Percentiles rank a stretch among this genome's conserved stretches.
These are phyloP conservation scores for Mustela erminea DNA, from an alignment of 2,797 vertebrate species.

Conservation along the genomic window DNA sequence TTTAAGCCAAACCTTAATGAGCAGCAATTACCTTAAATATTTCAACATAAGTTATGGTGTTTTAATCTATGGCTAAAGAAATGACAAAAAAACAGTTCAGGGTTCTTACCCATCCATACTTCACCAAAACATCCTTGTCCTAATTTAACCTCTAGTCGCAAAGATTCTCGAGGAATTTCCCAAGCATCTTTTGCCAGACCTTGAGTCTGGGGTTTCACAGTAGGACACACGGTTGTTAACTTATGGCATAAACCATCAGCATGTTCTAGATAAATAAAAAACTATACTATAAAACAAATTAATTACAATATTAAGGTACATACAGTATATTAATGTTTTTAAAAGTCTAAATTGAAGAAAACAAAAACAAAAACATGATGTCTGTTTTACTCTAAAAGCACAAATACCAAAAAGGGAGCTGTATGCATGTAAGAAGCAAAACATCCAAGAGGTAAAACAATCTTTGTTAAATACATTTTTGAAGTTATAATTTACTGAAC, in stretches of 20 bases:
- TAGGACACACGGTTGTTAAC: constrained; percentile 96
- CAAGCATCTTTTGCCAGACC: constrained; percentile 97
- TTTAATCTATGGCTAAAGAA: constrained; percentile 39
- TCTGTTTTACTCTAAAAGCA: constrained; percentile 56
- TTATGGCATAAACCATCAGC: constrained; percentile 97
- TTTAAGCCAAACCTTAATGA: constrained; percentile 63
- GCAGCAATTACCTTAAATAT: constrained; percentile 41
- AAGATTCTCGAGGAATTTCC: constrained; percentile 97
- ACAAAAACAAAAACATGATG: neutral
- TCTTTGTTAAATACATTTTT: constrained; percentile 35
- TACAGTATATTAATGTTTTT: neutral
- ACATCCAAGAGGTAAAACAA: neutral
- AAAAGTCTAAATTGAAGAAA: constrained; percentile 21
- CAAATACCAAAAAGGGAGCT: neutral
- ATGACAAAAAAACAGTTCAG: neutral
- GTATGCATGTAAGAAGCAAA: neutral
- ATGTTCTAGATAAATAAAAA: constrained; percentile 91
- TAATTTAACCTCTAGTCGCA: constrained; percentile 96
- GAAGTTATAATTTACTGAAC: constrained; percentile 33
- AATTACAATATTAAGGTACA: constrained; percentile 48
- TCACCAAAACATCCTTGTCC: constrained; percentile 98
- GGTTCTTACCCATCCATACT: constrained; percentile 97
- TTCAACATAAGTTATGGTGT: constrained; percentile 17
- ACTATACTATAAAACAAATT: constrained; percentile 48
- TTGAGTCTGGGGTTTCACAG: constrained; percentile 98